These are phyloP conservation scores for Pocota personata DNA, from an alignment of 2,888 invertebrate genomes.

Conservation along the genomic window DNA sequence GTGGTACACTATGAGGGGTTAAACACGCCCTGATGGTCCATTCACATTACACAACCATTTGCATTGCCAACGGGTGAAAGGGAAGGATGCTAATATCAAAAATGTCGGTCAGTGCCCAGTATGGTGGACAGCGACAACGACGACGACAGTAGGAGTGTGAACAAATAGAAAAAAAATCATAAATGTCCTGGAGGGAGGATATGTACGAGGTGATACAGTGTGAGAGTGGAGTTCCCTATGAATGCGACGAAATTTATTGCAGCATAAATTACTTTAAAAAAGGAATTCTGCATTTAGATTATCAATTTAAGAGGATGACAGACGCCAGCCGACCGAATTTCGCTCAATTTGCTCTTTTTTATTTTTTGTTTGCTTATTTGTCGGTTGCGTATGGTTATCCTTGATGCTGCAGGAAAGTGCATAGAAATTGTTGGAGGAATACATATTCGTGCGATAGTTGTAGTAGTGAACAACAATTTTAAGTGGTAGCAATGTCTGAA, in stretches of 20 bases:
- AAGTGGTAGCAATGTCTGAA: constrained; percentile 58
- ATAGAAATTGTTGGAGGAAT: constrained; percentile 23
- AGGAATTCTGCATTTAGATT: constrained; percentile 62
- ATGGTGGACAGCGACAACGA: background rate
- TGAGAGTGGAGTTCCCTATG: background rate
- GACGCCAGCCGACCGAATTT: constrained; percentile 40
- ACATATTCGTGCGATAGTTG: background rate
- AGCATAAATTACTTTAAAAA: constrained; percentile 60
- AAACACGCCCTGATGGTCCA: background rate
- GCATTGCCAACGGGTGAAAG: constrained; percentile 8
- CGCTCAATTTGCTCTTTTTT: background rate
- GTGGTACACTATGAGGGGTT: constrained; percentile 14
- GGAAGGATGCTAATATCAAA: constrained; percentile 42
- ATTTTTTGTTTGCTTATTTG: constrained; percentile 1
- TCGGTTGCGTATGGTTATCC: background rate
- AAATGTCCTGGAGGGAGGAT: constrained; percentile 14
- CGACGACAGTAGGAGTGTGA: background rate
- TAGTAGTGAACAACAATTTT: constrained; percentile 54
- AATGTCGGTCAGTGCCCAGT: constrained; percentile 60
- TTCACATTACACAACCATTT: constrained; percentile 16
- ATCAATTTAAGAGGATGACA: constrained; percentile 62
- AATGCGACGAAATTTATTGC: constrained; percentile 69
- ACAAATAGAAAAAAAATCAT: constrained; percentile 22
- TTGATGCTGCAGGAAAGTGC: constrained; percentile 42
- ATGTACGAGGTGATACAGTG: background rate